A percentile compares a stretch with the other conserved stretches of the same genome.
Conservation (phyloP, 1,140 invertebrate species). For the Ridgeia piscesae region DNA sequence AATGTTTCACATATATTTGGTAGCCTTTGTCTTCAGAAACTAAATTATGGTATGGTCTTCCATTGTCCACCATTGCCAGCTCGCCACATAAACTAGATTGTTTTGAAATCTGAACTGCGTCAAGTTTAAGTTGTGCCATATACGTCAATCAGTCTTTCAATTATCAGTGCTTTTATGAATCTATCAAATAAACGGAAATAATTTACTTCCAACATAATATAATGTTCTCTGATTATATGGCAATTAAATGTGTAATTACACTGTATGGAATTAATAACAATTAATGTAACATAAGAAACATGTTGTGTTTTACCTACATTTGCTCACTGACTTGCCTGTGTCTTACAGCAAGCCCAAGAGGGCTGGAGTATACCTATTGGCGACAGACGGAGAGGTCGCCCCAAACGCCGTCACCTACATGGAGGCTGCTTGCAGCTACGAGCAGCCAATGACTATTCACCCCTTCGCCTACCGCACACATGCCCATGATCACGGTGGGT, state of each 20-base stretch:
- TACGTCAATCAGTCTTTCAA: too few species aligned
- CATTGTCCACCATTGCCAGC: too few species aligned
- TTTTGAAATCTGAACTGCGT: too few species aligned
- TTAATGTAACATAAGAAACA: neutral
- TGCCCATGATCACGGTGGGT: conserved; percentile 53
- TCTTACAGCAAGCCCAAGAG: conserved; percentile 63
- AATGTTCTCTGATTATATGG: neutral
- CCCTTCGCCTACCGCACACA: conserved; percentile 57
- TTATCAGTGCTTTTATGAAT: too few species aligned
- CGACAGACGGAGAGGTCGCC: conserved; percentile 77
- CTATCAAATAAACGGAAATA: neutral
- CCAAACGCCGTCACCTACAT: conserved; percentile 61
- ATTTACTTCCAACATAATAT: neutral
- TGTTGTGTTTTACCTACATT: neutral
- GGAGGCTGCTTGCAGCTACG: conserved; percentile 49
- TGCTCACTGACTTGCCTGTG: neutral
- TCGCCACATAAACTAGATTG: too few species aligned
- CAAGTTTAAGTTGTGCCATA: too few species aligned
- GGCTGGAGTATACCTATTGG: conserved; percentile 84
- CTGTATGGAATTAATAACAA: neutral
- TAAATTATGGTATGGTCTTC: too few species aligned
- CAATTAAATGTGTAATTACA: neutral
- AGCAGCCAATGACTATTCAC: conserved; percentile 42
- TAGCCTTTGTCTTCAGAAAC: too few species aligned
- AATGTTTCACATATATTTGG: too few species aligned